Conservation (phyloP, 2,888 invertebrate species). For the Gastrophysa polygoni region DNA sequence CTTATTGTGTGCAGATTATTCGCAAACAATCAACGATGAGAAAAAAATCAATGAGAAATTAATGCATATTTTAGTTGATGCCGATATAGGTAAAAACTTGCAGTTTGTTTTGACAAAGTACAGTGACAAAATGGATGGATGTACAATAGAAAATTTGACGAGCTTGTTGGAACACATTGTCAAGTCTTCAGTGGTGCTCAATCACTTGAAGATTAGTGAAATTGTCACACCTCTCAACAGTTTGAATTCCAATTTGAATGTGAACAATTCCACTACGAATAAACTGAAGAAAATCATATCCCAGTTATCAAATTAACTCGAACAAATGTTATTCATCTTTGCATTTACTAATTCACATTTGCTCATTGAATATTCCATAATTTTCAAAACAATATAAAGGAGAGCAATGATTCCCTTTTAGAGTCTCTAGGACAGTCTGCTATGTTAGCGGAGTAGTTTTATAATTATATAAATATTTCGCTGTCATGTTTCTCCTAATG, state of each 20-base stretch:
- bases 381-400: too few relatives aligned
- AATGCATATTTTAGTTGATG: slow-evolving; percentile 42
- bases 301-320: not conserved
- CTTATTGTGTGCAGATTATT: slow-evolving; percentile 61
- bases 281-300: slow-evolving; percentile 6
- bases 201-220: slow-evolving; percentile 43
- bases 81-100: slow-evolving; percentile 53
- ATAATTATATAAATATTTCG: not conserved
- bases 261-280: not conserved
- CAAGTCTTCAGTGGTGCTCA: slow-evolving; percentile 38
- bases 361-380: too few relatives aligned
- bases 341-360: too few relatives aligned
- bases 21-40: slow-evolving; percentile 24
- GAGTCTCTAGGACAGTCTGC: not conserved
- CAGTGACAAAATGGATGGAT: slow-evolving; percentile 51
- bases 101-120: slow-evolving; percentile 51
- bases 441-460: not conserved
- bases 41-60: slow-evolving; percentile 22
- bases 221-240: slow-evolving; percentile 39
- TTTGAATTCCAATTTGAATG: slow-evolving; percentile 39
- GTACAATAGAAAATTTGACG: slow-evolving; percentile 50
- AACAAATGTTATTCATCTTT: too few relatives aligned
- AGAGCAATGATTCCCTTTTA: too few relatives aligned
- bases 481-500: not conserved
- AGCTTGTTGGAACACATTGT: slow-evolving; percentile 49